A percentile compares a stretch with the other conserved stretches of the same genome.
Evolutionary conservation across 2,113 vertebrate species (phyloP).

Genomic region (Grammomys surdaster): DNA sequence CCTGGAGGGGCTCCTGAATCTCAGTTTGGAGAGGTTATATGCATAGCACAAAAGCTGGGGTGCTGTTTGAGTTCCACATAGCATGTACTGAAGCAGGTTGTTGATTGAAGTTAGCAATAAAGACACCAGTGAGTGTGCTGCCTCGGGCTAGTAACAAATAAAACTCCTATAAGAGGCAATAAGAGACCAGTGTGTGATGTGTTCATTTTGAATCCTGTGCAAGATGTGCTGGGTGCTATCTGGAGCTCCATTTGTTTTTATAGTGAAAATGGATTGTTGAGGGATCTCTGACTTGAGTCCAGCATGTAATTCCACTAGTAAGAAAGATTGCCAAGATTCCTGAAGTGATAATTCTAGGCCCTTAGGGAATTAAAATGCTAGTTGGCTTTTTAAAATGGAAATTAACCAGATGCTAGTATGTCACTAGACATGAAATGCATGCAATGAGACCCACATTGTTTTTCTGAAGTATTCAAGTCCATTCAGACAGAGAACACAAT

Average conservation of each 20-base stretch:
- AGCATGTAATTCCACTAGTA: background rate
- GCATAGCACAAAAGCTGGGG: background rate
- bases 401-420: background rate
- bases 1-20: background rate
- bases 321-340: background rate
- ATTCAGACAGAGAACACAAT: background rate
- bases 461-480: background rate
- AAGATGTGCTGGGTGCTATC: background rate
- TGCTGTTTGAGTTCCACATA: background rate
- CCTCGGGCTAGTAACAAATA: conserved; percentile 1
- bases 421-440: no score
- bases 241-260: background rate
- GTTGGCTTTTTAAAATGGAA: background rate
- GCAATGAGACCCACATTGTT: fast-evolving
- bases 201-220: background rate
- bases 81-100: conserved; percentile 22
- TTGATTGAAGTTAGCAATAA: conserved; percentile 59
- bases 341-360: background rate
- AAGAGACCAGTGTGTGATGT: background rate
- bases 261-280: background rate
- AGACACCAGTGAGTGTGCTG: background rate
- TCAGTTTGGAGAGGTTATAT: fast-evolving
- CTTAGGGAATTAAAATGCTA: background rate
- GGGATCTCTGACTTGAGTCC: background rate
- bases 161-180: background rate